Percentiles rank a stretch among this genome's conserved stretches.
phyloP scores from a whole-genome alignment of 2,797 vertebrate genomes.

The Fringilla coelebs region DNA sequence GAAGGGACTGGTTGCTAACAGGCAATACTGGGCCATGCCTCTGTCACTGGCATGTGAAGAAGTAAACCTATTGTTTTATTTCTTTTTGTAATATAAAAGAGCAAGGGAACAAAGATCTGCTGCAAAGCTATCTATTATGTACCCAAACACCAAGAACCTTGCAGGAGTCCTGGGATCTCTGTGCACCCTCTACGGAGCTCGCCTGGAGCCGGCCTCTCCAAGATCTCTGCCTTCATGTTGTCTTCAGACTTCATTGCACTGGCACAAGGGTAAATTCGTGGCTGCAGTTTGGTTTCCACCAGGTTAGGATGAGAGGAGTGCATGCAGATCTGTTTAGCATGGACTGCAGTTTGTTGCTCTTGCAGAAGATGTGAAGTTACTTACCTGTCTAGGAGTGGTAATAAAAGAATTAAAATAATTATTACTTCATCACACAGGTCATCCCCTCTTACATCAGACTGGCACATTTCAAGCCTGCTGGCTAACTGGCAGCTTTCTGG shows the following conservation, averaged over 20 bases:
- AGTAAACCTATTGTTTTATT: neutral
- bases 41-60: neutral
- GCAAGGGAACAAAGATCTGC: neutral
- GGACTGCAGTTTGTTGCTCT: neutral
- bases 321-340: neutral
- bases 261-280: neutral
- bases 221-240: neutral
- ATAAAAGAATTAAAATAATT: neutral
- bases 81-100: neutral
- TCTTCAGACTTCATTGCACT: neutral
- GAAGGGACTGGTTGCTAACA: neutral
- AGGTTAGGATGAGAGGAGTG: neutral
- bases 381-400: neutral
- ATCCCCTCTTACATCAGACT: neutral
- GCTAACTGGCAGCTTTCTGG: neutral
- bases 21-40: neutral
- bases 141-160: neutral
- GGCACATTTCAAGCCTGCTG: neutral
- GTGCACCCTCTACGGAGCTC: rapidly evolving
- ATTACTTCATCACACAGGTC: neutral
- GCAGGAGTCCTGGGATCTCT: neutral
- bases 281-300: neutral
- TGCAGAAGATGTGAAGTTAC: neutral
- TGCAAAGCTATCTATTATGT: neutral
- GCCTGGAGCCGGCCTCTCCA: rapidly evolving